Percentiles rank a stretch among this genome's conserved stretches.
These are phyloP conservation scores for Ctena decussata DNA, from an alignment of 2,888 invertebrate genomes.

Conservation along the genomic window DNA sequence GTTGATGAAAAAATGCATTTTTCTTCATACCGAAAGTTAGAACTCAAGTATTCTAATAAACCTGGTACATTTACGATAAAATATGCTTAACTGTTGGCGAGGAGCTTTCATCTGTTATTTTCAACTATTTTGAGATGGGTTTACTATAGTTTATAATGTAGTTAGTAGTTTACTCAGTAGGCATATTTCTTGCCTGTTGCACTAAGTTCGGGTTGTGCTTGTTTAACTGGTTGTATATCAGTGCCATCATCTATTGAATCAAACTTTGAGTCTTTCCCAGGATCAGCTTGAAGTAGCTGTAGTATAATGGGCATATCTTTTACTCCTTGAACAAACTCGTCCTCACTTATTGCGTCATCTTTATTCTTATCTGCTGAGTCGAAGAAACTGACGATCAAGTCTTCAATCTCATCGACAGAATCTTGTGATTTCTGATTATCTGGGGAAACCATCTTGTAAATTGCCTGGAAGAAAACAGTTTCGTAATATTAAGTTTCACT, in stretches of 20 bases:
- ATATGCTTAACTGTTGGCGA: too few relatives aligned
- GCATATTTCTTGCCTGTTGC: constrained; percentile 1
- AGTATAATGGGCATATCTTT: constrained; percentile 56
- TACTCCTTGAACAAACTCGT: constrained; percentile 67
- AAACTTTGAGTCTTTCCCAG: constrained; percentile 7
- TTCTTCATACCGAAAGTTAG: too few relatives aligned
- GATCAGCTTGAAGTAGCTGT: constrained; percentile 59
- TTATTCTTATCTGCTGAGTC: constrained; percentile 57
- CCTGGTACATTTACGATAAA: too few relatives aligned
- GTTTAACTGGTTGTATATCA: too few relatives aligned
- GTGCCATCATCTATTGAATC: background rate
- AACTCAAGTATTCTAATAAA: too few relatives aligned
- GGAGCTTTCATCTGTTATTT: too few relatives aligned
- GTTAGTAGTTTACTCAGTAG: too few relatives aligned
- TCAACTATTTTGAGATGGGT: too few relatives aligned
- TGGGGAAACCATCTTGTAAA: constrained; percentile 64
- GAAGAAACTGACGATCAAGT: constrained; percentile 56
- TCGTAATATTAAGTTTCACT: too few relatives aligned
- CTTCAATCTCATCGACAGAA: constrained; percentile 32
- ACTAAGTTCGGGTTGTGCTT: background rate
- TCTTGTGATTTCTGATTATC: constrained; percentile 22
- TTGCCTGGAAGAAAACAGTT: constrained; percentile 66
- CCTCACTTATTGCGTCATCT: constrained; percentile 64
- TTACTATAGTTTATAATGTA: too few relatives aligned
- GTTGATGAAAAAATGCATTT: too few relatives aligned